Conservation (phyloP, 2,888 invertebrate species). For the Patella depressa region DNA sequence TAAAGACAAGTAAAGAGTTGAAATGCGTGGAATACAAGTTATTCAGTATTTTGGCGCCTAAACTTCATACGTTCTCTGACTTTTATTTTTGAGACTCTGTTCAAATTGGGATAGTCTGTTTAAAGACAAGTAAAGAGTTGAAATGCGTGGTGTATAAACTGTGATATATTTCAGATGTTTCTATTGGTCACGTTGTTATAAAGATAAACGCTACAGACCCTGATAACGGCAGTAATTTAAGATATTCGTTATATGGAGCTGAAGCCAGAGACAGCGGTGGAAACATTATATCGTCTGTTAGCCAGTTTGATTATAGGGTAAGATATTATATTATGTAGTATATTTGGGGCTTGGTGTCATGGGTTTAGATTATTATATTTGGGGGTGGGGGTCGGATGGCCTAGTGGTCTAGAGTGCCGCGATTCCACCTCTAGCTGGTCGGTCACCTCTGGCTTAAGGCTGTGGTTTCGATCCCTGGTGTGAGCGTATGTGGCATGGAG, state of each 20-base stretch:
- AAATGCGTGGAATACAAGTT: too few species aligned
- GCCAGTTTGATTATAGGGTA: slow-evolving; percentile 34
- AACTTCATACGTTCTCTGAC: too few species aligned
- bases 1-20: too few species aligned
- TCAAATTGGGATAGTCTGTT: too few species aligned
- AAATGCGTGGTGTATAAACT: neutral
- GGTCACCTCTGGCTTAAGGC: too few species aligned
- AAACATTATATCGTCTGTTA: neutral
- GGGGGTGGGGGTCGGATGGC: neutral
- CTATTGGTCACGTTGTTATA: slow-evolving; percentile 30
- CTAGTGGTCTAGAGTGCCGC: neutral
- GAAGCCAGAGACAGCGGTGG: slow-evolving; percentile 30
- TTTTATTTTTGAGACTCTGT: too few species aligned
- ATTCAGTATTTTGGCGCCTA: too few species aligned
- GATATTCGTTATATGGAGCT: slow-evolving; percentile 32
- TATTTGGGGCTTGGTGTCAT: neutral
- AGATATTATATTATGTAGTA: neutral
- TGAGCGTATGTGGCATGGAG: too few species aligned
- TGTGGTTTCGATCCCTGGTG: too few species aligned
- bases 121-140: too few species aligned
- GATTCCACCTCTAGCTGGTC: too few species aligned
- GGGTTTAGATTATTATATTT: neutral
- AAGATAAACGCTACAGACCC: slow-evolving; percentile 29
- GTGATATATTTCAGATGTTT: slow-evolving; percentile 26
- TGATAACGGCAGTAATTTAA: slow-evolving; percentile 28